phyloP scores from a whole-genome alignment of 2,113 vertebrate genomes.

The Engraulis encrasicolus region DNA sequence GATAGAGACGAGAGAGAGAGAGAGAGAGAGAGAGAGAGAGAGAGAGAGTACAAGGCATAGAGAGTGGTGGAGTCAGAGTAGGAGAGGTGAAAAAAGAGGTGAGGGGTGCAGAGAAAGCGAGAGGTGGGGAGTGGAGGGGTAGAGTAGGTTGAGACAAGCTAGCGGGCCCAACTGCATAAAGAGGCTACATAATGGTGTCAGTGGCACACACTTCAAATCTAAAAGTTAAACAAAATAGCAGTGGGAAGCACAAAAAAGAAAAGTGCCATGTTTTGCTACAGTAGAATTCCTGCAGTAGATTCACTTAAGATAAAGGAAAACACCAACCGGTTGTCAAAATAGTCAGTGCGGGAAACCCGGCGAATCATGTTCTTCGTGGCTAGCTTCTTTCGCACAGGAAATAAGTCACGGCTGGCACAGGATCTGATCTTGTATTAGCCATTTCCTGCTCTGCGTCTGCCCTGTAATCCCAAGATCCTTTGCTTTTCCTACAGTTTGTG shows the following conservation, averaged over 20 bases:
- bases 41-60: too few species aligned
- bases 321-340: not conserved
- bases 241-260: not conserved
- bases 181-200: too few species aligned
- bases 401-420: slow-evolving; percentile 6
- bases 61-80: not conserved
- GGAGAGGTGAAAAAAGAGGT: too few species aligned
- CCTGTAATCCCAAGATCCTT: slow-evolving; percentile 20
- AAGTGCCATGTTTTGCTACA: not conserved
- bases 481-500: slow-evolving; percentile 3
- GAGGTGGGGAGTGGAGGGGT: not conserved
- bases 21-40: not conserved
- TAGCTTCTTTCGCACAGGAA: not conserved
- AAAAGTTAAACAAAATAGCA: not conserved
- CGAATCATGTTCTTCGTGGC: not conserved
- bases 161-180: too few species aligned
- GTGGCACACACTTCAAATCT: not conserved
- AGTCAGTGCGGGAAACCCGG: not conserved
- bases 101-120: too few species aligned
- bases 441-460: not conserved
- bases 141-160: not conserved
- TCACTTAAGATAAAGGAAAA: not conserved
- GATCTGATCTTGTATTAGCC: not conserved
- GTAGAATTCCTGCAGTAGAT: too few species aligned
- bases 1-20: not conserved